Evolutionary conservation across 2,797 vertebrate species (phyloP).

Genomic region (Nyctalus aviator): DNA sequence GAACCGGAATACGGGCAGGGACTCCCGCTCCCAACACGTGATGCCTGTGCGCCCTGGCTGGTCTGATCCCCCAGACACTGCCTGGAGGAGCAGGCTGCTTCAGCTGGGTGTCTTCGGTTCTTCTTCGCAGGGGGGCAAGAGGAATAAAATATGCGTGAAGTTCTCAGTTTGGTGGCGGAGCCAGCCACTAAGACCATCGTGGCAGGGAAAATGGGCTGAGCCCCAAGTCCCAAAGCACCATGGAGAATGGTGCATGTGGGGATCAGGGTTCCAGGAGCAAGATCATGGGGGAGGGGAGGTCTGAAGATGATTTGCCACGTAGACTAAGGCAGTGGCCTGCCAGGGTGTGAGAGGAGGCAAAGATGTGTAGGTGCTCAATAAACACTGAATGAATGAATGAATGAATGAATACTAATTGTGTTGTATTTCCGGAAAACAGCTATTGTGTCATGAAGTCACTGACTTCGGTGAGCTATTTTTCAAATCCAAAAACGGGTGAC

Average conservation of each 20-base stretch:
- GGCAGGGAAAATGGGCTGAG: rapidly evolving
- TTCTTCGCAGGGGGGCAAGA: not conserved
- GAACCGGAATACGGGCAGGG: not conserved
- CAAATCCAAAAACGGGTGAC: not conserved
- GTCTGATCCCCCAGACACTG: too few species aligned
- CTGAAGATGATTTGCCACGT: not conserved
- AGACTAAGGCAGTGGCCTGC: not conserved
- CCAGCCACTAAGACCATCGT: not conserved
- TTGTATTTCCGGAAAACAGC: not conserved
- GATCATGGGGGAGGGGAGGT: not conserved
- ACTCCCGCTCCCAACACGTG: not conserved
- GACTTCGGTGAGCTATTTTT: not conserved
- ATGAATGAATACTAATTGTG: not conserved
- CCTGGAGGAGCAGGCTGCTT: not conserved
- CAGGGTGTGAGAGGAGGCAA: not conserved
- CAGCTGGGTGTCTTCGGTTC: not conserved
- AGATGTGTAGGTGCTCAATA: not conserved
- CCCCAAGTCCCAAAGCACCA: too few species aligned
- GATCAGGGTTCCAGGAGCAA: not conserved
- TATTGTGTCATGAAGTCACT: not conserved
- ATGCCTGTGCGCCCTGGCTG: not conserved
- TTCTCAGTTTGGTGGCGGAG: not conserved
- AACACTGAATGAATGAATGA: not conserved
- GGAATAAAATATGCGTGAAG: not conserved
- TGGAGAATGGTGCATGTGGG: not conserved